phyloP scores from a whole-genome alignment of 2,113 vertebrate species.

The Cebidichthys violaceus region DNA sequence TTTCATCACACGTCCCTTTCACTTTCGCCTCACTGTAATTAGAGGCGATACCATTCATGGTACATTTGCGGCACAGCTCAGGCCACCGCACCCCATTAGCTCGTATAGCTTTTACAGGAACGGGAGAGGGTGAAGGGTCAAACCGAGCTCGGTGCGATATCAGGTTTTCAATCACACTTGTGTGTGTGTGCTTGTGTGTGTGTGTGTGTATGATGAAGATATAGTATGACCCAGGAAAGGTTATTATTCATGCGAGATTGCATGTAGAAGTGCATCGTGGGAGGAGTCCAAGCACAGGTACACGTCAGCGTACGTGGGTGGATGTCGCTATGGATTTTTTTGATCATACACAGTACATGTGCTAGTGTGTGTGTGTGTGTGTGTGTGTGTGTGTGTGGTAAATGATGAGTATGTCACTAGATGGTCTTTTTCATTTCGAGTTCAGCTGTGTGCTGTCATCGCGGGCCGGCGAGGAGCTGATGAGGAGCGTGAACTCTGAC shows the following conservation, averaged over 20 bases:
- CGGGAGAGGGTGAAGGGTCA: slow-evolving; percentile 3
- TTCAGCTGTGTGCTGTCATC: slow-evolving; percentile 14
- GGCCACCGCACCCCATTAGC: slow-evolving; percentile 21
- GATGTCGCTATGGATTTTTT: not conserved
- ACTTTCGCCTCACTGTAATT: slow-evolving; percentile 7
- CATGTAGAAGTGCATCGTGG: not conserved
- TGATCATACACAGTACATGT: not conserved
- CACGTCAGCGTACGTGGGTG: not conserved
- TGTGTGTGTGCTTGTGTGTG: not conserved
- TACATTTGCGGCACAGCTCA: slow-evolving; percentile 15
- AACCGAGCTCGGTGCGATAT: not conserved
- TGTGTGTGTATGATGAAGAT: not conserved
- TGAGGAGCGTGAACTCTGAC: slow-evolving; percentile 33
- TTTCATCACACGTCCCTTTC: not conserved
- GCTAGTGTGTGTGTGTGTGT: slow-evolving; percentile 25
- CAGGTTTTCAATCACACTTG: slow-evolving; percentile 21
- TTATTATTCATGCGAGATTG: not conserved
- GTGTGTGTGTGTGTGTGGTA: slow-evolving; percentile 2
- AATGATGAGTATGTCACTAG: not conserved
- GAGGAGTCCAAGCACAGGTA: slow-evolving; percentile 12
- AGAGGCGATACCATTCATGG: not conserved
- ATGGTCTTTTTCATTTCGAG: not conserved
- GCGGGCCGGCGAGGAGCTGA: slow-evolving; percentile 28
- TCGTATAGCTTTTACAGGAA: slow-evolving; percentile 3
- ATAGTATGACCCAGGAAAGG: not conserved